Conservation (phyloP, 2,888 invertebrate species). For the Stramonita haemastoma region DNA sequence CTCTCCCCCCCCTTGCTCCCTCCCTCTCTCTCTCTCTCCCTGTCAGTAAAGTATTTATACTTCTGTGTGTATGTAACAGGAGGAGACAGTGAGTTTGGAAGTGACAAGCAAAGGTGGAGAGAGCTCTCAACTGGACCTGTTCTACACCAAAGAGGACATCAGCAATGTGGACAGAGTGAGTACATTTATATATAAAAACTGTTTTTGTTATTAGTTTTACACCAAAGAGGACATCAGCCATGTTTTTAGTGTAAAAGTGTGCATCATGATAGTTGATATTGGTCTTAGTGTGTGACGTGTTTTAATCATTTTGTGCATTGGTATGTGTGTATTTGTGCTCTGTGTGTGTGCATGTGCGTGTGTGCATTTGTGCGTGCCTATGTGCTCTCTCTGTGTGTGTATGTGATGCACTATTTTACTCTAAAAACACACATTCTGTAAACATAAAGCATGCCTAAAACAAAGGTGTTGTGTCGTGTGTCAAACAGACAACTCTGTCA, state of each 20-base stretch:
- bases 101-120: slow-evolving; percentile 69
- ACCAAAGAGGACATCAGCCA: too few relatives aligned
- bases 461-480: background rate
- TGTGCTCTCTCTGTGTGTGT: slow-evolving; percentile 7
- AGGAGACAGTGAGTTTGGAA: slow-evolving; percentile 62
- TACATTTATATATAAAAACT: too few relatives aligned
- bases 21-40: too few relatives aligned
- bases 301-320: background rate
- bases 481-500: slow-evolving; percentile 66
- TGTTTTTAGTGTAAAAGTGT: background rate
- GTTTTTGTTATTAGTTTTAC: too few relatives aligned
- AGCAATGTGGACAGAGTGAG: slow-evolving; percentile 64
- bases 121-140: slow-evolving; percentile 61
- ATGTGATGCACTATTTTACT: too few relatives aligned
- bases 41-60: too few relatives aligned
- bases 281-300: background rate
- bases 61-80: slow-evolving; percentile 52
- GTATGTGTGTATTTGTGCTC: background rate
- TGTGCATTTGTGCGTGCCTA: background rate
- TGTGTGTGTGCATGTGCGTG: background rate
- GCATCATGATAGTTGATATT: background rate
- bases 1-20: too few relatives aligned
- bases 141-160: slow-evolving; percentile 72
- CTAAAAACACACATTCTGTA: too few relatives aligned
- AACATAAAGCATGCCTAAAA: background rate